Percentiles rank a stretch among this genome's conserved stretches.
phyloP scores from a whole-genome alignment of 2,888 invertebrate species.

The Conistra vaccinii region DNA sequence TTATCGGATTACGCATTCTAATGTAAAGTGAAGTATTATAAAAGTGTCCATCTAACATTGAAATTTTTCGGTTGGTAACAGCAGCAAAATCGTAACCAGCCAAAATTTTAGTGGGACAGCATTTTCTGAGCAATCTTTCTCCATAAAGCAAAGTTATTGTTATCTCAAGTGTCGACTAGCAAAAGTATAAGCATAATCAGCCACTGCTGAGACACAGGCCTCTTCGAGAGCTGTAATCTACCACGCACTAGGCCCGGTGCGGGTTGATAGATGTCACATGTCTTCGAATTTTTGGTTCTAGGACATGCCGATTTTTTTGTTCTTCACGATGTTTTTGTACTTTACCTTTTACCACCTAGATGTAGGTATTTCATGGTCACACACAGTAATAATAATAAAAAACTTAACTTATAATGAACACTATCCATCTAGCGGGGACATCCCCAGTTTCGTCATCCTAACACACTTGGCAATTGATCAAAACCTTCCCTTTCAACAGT shows the following conservation, averaged over 20 bases:
- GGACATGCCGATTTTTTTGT: no score
- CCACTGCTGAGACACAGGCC: no score
- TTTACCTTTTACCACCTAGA: no score
- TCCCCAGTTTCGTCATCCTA: neutral
- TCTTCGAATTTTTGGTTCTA: no score
- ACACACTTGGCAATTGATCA: constrained; percentile 29
- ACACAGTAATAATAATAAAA: neutral
- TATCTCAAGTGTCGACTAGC: no score
- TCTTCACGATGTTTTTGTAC: no score
- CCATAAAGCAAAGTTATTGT: no score
- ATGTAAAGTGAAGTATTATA: neutral
- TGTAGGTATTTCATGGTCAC: no score
- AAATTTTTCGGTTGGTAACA: neutral
- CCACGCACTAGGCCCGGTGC: no score
- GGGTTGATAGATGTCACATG: no score
- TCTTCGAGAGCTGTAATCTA: no score
- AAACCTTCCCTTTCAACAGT: constrained; percentile 13
- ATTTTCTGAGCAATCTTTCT: neutral
- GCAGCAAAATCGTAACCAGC: neutral
- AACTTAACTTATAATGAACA: neutral
- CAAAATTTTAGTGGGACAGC: neutral
- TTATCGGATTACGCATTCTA: neutral
- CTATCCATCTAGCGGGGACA: neutral
- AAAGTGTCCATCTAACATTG: neutral
- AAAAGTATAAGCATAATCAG: no score